Conservation (phyloP, 2,797 vertebrate species). For the Tragelaphus oryx region DNA sequence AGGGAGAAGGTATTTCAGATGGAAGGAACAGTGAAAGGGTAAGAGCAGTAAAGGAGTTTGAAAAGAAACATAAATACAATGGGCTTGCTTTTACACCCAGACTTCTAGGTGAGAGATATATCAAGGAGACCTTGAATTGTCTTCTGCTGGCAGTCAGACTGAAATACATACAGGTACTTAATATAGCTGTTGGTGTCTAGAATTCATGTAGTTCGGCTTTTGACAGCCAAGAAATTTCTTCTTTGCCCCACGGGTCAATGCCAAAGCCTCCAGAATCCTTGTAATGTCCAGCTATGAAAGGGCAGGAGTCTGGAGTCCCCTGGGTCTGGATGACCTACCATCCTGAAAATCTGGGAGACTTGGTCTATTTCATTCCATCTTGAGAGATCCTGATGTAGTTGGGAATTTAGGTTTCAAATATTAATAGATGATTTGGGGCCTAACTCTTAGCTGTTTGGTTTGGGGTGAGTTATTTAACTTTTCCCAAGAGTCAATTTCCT, state of each 20-base stretch:
- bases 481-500: not conserved
- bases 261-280: not conserved
- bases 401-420: not conserved
- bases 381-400: not conserved
- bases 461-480: not conserved
- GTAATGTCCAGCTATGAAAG: not conserved
- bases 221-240: not conserved
- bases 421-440: not conserved
- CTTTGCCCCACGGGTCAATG: not conserved
- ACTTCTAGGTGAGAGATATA: not conserved
- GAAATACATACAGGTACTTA: not conserved
- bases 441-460: not conserved
- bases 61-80: not conserved
- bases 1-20: not conserved
- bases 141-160: not conserved
- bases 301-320: not conserved
- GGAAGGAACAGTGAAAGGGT: not conserved
- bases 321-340: not conserved
- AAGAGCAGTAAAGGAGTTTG: not conserved
- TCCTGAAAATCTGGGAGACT: not conserved
- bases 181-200: not conserved
- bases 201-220: not conserved
- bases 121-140: not conserved
- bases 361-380: not conserved
- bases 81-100: conserved; percentile 19